Conservation (phyloP, 2,797 vertebrate species). For the Adelosebastes latens region DNA sequence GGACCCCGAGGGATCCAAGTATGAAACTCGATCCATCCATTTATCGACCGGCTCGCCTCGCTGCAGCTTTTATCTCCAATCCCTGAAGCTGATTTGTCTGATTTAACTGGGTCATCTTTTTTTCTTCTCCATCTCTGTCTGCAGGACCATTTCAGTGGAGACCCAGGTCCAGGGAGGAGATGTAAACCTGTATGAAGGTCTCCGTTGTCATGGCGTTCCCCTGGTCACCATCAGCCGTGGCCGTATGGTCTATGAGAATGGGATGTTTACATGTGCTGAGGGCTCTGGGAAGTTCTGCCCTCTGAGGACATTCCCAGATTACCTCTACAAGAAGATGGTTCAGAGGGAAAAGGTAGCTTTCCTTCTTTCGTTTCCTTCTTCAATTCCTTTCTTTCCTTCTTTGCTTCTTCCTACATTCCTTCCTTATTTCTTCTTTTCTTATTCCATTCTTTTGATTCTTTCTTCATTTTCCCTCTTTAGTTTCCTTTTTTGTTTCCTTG, state of each 20-base stretch:
- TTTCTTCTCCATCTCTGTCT: background rate
- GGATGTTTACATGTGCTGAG: slow-evolving; percentile 94
- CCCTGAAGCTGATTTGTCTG: slow-evolving; percentile 28
- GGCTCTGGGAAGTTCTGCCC: slow-evolving; percentile 96
- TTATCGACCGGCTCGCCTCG: slow-evolving; percentile 37
- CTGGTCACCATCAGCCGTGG: slow-evolving; percentile 96
- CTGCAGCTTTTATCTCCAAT: slow-evolving; percentile 36
- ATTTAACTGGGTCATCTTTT: slow-evolving; percentile 22
- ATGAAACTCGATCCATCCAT: slow-evolving; percentile 53
- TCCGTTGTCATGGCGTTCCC: slow-evolving; percentile 93
- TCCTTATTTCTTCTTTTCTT: background rate
- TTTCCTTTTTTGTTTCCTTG: background rate
- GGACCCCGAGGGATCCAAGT: slow-evolving; percentile 97
- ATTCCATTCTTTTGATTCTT: background rate
- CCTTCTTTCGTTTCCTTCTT: background rate
- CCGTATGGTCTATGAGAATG: slow-evolving; percentile 94
- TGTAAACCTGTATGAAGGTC: slow-evolving; percentile 93
- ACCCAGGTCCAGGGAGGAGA: slow-evolving; percentile 96
- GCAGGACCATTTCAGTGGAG: slow-evolving; percentile 92
- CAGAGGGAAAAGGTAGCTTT: slow-evolving; percentile 93
- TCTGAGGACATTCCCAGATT: slow-evolving; percentile 94
- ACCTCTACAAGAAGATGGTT: slow-evolving; percentile 98
- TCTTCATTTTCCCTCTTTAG: background rate
- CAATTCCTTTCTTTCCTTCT: background rate
- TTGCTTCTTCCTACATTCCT: background rate